Evolutionary conservation across 2,888 invertebrate genomes (phyloP).

Genomic region (Melanophora roralis): DNA sequence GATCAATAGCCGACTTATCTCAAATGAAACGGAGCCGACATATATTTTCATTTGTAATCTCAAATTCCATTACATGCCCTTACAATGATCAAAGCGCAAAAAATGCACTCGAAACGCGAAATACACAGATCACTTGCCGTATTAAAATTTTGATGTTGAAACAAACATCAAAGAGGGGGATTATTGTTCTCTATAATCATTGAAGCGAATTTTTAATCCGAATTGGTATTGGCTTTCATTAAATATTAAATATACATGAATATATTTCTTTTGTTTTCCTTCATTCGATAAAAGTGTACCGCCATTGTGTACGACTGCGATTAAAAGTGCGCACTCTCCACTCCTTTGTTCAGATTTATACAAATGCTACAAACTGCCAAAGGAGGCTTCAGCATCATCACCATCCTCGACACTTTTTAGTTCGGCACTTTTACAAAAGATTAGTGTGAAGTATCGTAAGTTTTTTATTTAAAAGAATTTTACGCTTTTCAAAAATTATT

Average conservation of each 20-base stretch:
- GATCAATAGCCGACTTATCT: conserved; percentile 74
- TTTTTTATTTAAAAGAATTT: conserved; percentile 49
- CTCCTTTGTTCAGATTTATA: conserved; percentile 3
- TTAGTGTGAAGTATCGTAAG: conserved; percentile 72
- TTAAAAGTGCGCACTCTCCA: conserved; percentile 1
- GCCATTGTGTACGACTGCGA: conserved; percentile 1
- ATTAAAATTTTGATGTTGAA: conserved; percentile 56
- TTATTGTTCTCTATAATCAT: conserved; percentile 68
- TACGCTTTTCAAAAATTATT: conserved; percentile 60
- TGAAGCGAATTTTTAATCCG: conserved; percentile 74
- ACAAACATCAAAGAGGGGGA: conserved; percentile 17
- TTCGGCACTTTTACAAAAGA: conserved; percentile 71
- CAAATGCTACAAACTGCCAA: neutral
- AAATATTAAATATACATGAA: conserved; percentile 35
- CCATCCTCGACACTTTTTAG: conserved; percentile 60
- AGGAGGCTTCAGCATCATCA: conserved; percentile 44
- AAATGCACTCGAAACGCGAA: conserved; percentile 51
- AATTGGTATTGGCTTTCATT: conserved; percentile 67
- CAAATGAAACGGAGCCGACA: conserved; percentile 61
- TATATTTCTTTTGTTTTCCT: conserved; percentile 6
- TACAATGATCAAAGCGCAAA: conserved; percentile 56
- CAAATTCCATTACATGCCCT: conserved; percentile 62
- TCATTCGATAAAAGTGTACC: conserved; percentile 40
- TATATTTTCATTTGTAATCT: conserved; percentile 38
- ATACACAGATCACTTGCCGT: conserved; percentile 63